Conservation (phyloP, 2,888 invertebrate genomes). For the Mythimna loreyi region DNA sequence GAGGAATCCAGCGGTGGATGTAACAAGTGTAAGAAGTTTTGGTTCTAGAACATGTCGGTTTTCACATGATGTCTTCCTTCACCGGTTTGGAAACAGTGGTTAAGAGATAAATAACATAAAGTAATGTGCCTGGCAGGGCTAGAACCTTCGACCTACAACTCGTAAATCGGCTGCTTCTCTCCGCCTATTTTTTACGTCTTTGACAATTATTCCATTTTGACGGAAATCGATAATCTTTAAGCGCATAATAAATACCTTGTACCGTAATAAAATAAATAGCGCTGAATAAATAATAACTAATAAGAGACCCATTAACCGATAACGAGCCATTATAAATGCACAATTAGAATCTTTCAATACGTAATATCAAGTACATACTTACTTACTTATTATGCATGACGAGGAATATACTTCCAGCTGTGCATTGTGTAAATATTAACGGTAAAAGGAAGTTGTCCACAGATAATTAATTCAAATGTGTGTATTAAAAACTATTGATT, state of each 20-base stretch:
- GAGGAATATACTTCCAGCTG: slow-evolving; percentile 34
- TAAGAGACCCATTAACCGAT: slow-evolving; percentile 35
- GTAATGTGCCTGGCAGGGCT: too few relatives aligned
- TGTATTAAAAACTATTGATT: slow-evolving; percentile 28
- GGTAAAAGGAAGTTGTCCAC: slow-evolving; percentile 42
- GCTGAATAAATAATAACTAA: slow-evolving; percentile 43
- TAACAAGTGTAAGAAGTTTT: too few relatives aligned
- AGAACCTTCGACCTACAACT: too few relatives aligned
- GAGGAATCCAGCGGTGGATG: too few relatives aligned
- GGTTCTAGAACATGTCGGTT: too few relatives aligned
- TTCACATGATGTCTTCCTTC: too few relatives aligned
- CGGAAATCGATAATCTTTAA: slow-evolving; percentile 8
- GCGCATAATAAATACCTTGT: not conserved
- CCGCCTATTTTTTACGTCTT: not conserved
- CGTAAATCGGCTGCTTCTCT: too few relatives aligned
- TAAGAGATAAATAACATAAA: too few relatives aligned
- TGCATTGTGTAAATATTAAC: slow-evolving; percentile 53
- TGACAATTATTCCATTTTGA: not conserved
- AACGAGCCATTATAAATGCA: slow-evolving; percentile 55
- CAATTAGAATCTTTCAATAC: slow-evolving; percentile 53
- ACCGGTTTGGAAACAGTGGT: too few relatives aligned
- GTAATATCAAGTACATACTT: slow-evolving; percentile 27
- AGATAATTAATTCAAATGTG: slow-evolving; percentile 36
- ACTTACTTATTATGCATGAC: slow-evolving; percentile 54
- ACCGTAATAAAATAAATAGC: slow-evolving; percentile 46